Conservation (phyloP, 2,113 vertebrate species). For the Theristicus caerulescens region DNA sequence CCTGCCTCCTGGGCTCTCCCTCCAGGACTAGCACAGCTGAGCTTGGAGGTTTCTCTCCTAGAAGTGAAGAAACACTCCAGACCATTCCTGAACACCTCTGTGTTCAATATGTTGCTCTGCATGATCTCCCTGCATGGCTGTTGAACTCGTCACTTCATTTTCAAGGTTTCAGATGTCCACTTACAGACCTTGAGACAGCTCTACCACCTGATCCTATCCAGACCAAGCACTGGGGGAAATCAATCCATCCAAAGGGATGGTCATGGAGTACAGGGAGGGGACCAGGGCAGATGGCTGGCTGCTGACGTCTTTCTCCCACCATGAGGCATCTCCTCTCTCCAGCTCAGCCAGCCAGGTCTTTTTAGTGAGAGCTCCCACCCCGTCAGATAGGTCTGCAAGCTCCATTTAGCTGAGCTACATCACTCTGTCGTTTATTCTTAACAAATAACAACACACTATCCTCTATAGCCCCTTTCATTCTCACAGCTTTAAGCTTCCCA, state of each 20-base stretch:
- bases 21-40: background rate
- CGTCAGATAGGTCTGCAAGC: background rate
- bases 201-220: background rate
- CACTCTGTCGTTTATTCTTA: background rate
- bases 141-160: background rate
- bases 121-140: background rate
- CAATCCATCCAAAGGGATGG: background rate
- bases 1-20: background rate
- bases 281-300: background rate
- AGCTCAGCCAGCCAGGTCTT: background rate
- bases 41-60: background rate
- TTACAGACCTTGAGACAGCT: background rate
- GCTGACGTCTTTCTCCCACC: background rate
- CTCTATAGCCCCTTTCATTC: background rate
- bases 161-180: background rate
- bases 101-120: background rate
- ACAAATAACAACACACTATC: background rate
- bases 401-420: background rate
- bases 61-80: background rate
- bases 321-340: background rate
- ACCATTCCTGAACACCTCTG: background rate
- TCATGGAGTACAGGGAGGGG: background rate
- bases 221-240: background rate
- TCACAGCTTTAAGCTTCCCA: background rate
- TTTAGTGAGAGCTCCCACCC: background rate